phyloP scores from a whole-genome alignment of 2,113 vertebrate species.

The Machaerirhynchus nigripectus region DNA sequence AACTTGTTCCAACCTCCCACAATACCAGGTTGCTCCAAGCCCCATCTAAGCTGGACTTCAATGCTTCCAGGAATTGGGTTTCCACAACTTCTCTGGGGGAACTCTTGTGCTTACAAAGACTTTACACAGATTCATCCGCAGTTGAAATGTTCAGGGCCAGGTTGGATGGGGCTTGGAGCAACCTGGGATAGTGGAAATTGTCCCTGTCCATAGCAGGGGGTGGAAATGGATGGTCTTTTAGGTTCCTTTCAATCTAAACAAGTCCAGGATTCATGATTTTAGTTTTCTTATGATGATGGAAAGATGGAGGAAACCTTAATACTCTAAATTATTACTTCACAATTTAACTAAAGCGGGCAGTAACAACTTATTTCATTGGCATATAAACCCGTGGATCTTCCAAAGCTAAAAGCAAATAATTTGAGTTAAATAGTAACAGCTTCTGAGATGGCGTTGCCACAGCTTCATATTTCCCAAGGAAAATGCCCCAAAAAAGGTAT shows the following conservation, averaged over 20 bases:
- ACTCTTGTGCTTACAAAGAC: not conserved
- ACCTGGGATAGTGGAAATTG: not conserved
- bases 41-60: not conserved
- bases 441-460: not conserved
- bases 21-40: not conserved
- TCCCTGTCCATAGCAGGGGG: not conserved
- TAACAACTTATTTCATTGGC: not conserved
- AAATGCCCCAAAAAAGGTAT: accelerated
- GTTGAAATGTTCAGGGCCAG: not conserved
- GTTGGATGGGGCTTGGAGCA: not conserved
- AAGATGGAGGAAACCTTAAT: not conserved
- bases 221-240: not conserved
- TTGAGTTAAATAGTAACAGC: not conserved
- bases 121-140: not conserved
- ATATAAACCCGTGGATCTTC: not conserved
- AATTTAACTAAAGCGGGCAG: not conserved
- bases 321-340: not conserved
- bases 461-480: not conserved
- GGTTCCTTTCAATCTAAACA: not conserved
- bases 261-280: not conserved
- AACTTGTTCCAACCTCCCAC: not conserved
- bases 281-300: not conserved
- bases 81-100: not conserved
- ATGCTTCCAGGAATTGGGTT: not conserved
- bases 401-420: not conserved